Evolutionary conservation across 2,113 vertebrate species (phyloP), one percentile per base, ranked within the genome.

Genomic region (Scophthalmus maximus): DNA sequence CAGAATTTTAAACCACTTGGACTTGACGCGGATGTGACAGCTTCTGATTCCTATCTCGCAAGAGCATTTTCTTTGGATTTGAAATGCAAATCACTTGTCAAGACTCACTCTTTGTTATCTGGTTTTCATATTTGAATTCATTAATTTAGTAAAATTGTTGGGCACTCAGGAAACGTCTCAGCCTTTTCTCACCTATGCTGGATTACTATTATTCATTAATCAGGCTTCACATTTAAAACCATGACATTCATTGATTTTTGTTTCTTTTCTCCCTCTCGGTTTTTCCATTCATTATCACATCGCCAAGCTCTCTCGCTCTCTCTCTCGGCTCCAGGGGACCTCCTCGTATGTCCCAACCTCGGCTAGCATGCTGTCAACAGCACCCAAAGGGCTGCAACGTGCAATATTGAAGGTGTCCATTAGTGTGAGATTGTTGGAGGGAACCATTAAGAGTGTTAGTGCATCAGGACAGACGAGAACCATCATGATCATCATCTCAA

Each of bases 401-500:
- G 81, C 81, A 90, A 88, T 83, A 88, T 90, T 84, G 63, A 88
- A 84, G 79, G 68, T 86, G 82, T 86, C 85, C 85, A 87, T 89
- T 88, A 89, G 77, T 12, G 69, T 51, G 64, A 72, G 74, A 90
- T 88, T 86, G 85, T 81, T 83, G 58, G 25, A 14, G 32, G 47
- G 30, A 62, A 15, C 61, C 17, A 8, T 40, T 68, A 76, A 38
- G 61, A 59, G 64, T 82, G 61, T 82, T 83, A 77, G 64, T 77
- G 79, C 72, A 82, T 82, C 53, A 63, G 67, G 56, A 81, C 53
- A 82, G 59, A 81, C 64, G 8, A 20, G 57, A 75, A 53, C 25
- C 73, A 57, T 80, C 40, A 52, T 64, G 70, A 47, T 73, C 49
- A 26, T 38, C 75, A 56, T 73, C 61, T 52, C 29, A 67, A 23